Evolutionary conservation across 2,888 invertebrate species (phyloP), one percentile per base, ranked within the genome.

Genomic region (Cacoxenus indagator): DNA sequence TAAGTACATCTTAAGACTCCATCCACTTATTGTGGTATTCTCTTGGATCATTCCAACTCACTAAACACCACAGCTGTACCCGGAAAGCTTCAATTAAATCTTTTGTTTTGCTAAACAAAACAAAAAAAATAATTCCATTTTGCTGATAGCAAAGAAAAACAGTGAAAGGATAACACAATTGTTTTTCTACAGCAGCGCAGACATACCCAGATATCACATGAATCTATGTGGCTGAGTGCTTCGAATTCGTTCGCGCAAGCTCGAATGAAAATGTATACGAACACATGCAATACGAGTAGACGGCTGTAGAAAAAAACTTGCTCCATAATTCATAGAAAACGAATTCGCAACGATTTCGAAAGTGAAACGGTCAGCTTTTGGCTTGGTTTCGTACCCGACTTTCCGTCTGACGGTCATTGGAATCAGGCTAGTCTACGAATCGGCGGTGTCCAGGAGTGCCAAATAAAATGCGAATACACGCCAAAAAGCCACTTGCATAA

Each of bases 131-230:
- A 4, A 48, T 19, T 51, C 9, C 51, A 51, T 11, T 11, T 37
- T 14, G 14, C n/a, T n/a, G n/a, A n/a, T n/a, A 37, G 5, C 37
- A 37, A 37, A 37, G 22, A 17, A 19, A 19, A n/a, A 62, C 45
- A 62, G 61, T 62, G 61, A 62, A 62, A 62, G 61, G 61, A 62
- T 62, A 62, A 62, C 45, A 14, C 61, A 62, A 62, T 62, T 22
- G 61, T 62, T 62, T 51, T 51, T 19, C 22, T 37, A 8, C 2
- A 37, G 37, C 37, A 14, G 37, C 37, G 14, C 51, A 51, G 9
- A 51, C 51, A n/a, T 22, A 51, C 17, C 48, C 6, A 14, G 8
- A 19, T 6, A 9, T 4, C 14, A 14, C 14, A 14, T 37, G 5
- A 11, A 5, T 4, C 9, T 37, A 14, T 37, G 37, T 37, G 37